Evolutionary conservation across 2,888 invertebrate species (phyloP), one percentile per base, ranked within the genome.

Genomic region (Abscondita cerata): DNA sequence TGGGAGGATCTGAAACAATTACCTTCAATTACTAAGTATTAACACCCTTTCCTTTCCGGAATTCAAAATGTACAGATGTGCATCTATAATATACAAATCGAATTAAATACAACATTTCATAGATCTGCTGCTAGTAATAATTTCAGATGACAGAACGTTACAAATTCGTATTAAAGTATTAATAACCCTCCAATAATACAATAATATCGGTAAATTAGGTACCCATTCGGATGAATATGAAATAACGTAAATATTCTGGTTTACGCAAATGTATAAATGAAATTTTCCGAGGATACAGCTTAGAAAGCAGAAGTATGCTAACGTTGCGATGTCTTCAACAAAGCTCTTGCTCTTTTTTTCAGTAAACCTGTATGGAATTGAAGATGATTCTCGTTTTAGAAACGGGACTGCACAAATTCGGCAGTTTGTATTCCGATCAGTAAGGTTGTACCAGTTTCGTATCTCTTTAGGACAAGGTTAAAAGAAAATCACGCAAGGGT

Each of bases 1-100:
- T 87, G 48, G 94, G 93, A 48, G 92, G 86, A 84, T 93, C 93
- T 94, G 81, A n/a, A 83, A 82, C 66, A 80, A 79, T 69, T 66
- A 52, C 63, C 44, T 16, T 44, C 56, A 57, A 59, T 62, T 59
- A 62, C 46, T 15, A 41, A 44, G 54, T 51, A 53, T 60, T 60
- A 48, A 41, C 34, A 34, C 52, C 53, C 36, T 59, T 55, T 55
- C 54, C n/a, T 38, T 40, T 15, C 38, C 46, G 20, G 47, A 47
- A 56, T 56, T 48, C 13, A 6, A 25, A 25, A n/a, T n/a, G n/a
- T n/a, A n/a, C n/a, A n/a, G n/a, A n/a, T n/a, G n/a, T n/a, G n/a
- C n/a, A n/a, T n/a, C n/a, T n/a, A n/a, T n/a, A n/a, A n/a, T n/a
- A n/a, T n/a, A n/a, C n/a, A n/a, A 8, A 33, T 8, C 33, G 33